phyloP scores from a whole-genome alignment of 2,113 vertebrate species.

The Steatornis caripensis region DNA sequence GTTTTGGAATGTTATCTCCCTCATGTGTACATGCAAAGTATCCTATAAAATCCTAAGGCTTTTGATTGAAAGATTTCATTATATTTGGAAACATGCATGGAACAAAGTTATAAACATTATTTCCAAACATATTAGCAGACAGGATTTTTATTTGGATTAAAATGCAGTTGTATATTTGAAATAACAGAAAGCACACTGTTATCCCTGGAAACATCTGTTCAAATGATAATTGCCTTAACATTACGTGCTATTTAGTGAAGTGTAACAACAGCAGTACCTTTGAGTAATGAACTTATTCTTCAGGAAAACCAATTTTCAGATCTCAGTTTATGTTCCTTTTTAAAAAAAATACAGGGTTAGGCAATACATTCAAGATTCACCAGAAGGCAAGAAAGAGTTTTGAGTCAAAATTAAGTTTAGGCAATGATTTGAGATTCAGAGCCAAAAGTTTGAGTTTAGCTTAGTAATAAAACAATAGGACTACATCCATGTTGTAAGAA shows the following conservation, averaged over 20 bases:
- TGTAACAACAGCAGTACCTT: background rate
- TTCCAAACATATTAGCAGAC: background rate
- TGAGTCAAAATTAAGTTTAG: background rate
- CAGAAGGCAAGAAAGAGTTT: background rate
- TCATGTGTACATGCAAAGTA: background rate
- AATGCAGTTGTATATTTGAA: background rate
- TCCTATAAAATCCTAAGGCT: background rate
- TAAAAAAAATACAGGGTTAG: background rate
- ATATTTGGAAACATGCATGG: background rate
- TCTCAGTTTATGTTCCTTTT: background rate
- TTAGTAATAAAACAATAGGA: background rate
- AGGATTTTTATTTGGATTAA: background rate
- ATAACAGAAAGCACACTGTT: background rate
- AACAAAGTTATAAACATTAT: background rate
- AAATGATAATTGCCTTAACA: background rate
- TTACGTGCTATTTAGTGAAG: background rate
- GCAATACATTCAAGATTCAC: background rate
- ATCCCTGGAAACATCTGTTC: background rate
- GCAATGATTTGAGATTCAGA: background rate
- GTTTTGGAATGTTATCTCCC: background rate
- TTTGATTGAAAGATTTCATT: background rate
- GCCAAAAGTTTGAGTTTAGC: background rate
- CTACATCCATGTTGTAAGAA: background rate
- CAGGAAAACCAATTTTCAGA: background rate
- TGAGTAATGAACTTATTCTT: background rate